Evolutionary conservation across 2,113 vertebrate species (phyloP).

Genomic region (Pterocles burchelli): DNA sequence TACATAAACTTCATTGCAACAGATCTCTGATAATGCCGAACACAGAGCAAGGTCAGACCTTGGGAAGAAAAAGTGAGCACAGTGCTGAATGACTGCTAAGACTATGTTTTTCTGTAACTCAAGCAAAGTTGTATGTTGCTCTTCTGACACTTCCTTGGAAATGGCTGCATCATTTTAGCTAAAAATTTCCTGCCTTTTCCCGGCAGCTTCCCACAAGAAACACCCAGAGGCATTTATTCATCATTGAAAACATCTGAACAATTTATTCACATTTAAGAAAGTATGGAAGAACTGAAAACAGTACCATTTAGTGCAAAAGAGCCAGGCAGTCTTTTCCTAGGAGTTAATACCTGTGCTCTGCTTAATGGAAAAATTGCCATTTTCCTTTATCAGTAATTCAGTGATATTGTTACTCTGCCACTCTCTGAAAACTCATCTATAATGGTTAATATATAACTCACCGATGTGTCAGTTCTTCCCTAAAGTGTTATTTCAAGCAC

Average conservation of each 20-base stretch:
- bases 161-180: not conserved
- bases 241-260: not conserved
- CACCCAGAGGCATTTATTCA: not conserved
- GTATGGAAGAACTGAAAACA: not conserved
- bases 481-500: not conserved
- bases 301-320: not conserved
- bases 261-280: not conserved
- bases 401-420: not conserved
- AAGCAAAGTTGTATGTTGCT: not conserved
- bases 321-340: not conserved
- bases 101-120: not conserved
- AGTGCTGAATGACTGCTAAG: not conserved
- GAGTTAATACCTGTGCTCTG: not conserved
- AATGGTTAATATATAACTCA: slow-evolving; percentile 25
- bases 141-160: not conserved
- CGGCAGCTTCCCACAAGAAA: not conserved
- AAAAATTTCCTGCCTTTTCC: not conserved
- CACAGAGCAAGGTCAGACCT: not conserved
- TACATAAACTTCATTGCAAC: not conserved
- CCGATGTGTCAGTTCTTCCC: slow-evolving; percentile 12
- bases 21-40: not conserved
- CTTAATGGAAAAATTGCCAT: not conserved
- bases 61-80: not conserved
- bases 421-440: not conserved
- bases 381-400: not conserved